Evolutionary conservation across 2,113 vertebrate genomes (phyloP).

Genomic region (Rostratula benghalensis): DNA sequence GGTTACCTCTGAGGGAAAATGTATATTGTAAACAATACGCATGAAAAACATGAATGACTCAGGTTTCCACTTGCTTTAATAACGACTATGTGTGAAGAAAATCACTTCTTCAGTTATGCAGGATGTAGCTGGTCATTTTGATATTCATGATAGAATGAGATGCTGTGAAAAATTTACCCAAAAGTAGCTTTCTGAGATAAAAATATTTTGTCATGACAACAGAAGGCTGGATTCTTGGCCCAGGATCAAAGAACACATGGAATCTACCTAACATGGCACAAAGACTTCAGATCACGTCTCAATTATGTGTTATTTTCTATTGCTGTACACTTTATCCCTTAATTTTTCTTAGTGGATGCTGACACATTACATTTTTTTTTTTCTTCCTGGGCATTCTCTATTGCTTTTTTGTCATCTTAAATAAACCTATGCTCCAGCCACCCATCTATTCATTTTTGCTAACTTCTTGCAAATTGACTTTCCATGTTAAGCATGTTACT

Average conservation of each 20-base stretch:
- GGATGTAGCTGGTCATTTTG: neutral
- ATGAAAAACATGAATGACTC: neutral
- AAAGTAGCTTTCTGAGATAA: neutral
- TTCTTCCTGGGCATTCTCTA: neutral
- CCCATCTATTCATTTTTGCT: neutral
- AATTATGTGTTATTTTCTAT: neutral
- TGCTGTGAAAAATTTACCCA: neutral
- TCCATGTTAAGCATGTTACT: neutral
- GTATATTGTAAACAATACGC: accelerated
- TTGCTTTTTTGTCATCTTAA: neutral
- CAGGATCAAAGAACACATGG: neutral
- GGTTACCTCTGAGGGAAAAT: neutral
- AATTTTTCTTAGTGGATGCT: neutral
- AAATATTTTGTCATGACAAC: neutral
- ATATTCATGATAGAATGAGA: neutral
- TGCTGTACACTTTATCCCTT: neutral
- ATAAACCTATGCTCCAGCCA: neutral
- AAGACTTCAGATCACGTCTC: neutral
- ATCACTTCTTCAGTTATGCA: neutral
- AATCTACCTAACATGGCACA: neutral
- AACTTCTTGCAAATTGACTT: neutral
- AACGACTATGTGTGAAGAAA: neutral
- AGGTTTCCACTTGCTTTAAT: neutral
- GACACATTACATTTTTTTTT: accelerated
- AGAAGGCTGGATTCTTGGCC: neutral